A percentile compares a stretch with the other conserved stretches of the same genome.
Evolutionary conservation across 2,113 vertebrate genomes (phyloP).

Genomic region (Symphodus melops): DNA sequence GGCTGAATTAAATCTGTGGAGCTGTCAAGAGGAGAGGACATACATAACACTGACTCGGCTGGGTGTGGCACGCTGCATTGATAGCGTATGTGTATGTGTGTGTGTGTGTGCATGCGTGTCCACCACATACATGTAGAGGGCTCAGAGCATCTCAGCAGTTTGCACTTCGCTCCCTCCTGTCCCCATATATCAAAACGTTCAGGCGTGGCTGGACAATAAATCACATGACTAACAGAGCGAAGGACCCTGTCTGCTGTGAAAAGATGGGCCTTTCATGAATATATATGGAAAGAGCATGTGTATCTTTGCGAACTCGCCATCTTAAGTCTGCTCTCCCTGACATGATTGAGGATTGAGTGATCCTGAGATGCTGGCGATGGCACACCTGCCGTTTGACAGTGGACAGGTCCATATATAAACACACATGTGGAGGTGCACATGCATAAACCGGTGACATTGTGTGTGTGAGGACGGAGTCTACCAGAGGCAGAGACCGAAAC

Average conservation of each 20-base stretch:
- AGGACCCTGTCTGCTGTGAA: conserved; percentile 42
- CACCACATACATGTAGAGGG: conserved; percentile 5
- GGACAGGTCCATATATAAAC: not conserved
- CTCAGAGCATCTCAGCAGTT: conserved; percentile 34
- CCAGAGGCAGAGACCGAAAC: not conserved
- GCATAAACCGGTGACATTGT: conserved; percentile 21
- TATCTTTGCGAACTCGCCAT: conserved; percentile 40
- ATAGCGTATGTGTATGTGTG: conserved; percentile 1
- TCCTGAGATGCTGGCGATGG: conserved; percentile 19
- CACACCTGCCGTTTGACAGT: conserved; percentile 33
- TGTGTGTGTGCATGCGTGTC: conserved; percentile 12
- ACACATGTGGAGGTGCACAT: conserved; percentile 23
- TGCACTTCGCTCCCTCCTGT: conserved; percentile 1
- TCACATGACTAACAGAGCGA: conserved; percentile 62
- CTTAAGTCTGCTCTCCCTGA: conserved; percentile 36
- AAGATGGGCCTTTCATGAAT: conserved; percentile 69
- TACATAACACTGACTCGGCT: conserved; percentile 15
- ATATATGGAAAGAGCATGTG: conserved; percentile 54
- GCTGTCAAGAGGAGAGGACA: conserved; percentile 44
- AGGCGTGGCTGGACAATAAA: conserved; percentile 58
- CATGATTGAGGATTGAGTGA: conserved; percentile 52
- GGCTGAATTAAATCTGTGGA: conserved; percentile 38
- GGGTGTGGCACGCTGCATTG: conserved; percentile 34
- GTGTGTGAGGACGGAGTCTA: not conserved
- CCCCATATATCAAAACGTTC: conserved; percentile 45